Conservation (phyloP, 2,113 vertebrate species). For the Sinosuthora webbiana region DNA sequence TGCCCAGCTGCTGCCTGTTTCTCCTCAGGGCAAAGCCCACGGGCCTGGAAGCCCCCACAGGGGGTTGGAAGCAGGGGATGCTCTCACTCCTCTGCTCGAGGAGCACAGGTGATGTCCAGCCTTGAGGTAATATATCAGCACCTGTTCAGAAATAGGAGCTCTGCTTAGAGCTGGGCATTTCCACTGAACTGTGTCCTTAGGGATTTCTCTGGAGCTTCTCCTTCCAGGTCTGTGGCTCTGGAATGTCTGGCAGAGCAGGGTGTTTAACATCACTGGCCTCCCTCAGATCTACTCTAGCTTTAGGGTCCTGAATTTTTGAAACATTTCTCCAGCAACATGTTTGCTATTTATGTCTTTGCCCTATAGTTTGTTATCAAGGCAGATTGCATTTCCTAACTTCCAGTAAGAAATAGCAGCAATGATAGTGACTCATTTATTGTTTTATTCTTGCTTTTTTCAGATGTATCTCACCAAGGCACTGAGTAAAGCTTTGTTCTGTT, state of each 20-base stretch:
- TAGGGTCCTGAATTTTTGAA: neutral
- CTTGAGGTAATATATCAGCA: rapidly evolving
- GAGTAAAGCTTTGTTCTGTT: neutral
- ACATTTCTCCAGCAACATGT: neutral
- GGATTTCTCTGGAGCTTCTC: neutral
- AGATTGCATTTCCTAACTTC: neutral
- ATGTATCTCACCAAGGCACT: neutral
- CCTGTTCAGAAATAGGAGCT: neutral
- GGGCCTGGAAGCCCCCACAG: neutral
- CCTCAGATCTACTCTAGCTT: neutral
- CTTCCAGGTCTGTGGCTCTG: neutral
- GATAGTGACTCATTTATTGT: neutral
- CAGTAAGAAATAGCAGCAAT: neutral
- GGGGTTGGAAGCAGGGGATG: neutral
- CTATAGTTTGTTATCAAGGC: neutral
- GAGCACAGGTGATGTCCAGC: neutral
- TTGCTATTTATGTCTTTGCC: neutral
- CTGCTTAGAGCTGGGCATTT: neutral
- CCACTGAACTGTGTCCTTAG: neutral
- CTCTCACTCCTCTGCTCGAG: neutral
- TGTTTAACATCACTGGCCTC: neutral
- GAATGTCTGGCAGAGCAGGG: neutral
- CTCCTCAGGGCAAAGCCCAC: neutral
- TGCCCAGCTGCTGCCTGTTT: neutral
- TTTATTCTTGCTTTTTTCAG: neutral